A percentile compares a stretch with the other conserved stretches of the same genome.
Evolutionary conservation across 2,797 vertebrate genomes (phyloP).

Genomic region (Morelia viridis): DNA sequence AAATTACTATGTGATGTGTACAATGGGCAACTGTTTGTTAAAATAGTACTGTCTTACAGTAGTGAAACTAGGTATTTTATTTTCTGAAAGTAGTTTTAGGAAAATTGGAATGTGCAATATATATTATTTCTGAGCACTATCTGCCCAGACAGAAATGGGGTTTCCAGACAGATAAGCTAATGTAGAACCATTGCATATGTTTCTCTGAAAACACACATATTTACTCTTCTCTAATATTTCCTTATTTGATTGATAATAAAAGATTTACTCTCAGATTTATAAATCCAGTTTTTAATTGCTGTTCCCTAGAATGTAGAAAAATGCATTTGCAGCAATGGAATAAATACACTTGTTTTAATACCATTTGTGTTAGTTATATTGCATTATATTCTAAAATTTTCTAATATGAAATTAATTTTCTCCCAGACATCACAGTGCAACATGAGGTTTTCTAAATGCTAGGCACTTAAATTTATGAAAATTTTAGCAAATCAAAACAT

Average conservation of each 20-base stretch:
- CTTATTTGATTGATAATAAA: not conserved
- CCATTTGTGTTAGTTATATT: slow-evolving; percentile 57
- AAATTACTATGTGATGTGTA: not conserved
- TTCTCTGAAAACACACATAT: not conserved
- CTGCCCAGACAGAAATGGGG: not conserved
- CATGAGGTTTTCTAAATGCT: slow-evolving; percentile 20
- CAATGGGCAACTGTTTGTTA: not conserved
- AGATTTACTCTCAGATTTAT: slow-evolving; percentile 15
- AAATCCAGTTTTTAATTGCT: slow-evolving; percentile 63
- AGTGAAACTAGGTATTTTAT: not conserved
- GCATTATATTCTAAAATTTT: slow-evolving; percentile 52
- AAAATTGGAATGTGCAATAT: not conserved
- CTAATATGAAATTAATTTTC: slow-evolving; percentile 64
- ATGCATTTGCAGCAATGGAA: slow-evolving; percentile 49
- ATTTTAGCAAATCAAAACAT: slow-evolving; percentile 56
- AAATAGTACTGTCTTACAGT: not conserved
- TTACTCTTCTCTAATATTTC: not conserved
- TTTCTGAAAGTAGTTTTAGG: not conserved
- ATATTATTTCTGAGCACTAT: not conserved
- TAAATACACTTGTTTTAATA: slow-evolving; percentile 56
- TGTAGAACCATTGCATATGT: not conserved
- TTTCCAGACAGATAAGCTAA: not conserved
- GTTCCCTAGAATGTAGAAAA: slow-evolving; percentile 57
- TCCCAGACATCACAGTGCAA: slow-evolving; percentile 66
- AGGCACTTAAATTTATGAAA: slow-evolving; percentile 53